Evolutionary conservation across 1,140 invertebrate genomes (phyloP).

Genomic region (Lepidotrigona ventralis): DNA sequence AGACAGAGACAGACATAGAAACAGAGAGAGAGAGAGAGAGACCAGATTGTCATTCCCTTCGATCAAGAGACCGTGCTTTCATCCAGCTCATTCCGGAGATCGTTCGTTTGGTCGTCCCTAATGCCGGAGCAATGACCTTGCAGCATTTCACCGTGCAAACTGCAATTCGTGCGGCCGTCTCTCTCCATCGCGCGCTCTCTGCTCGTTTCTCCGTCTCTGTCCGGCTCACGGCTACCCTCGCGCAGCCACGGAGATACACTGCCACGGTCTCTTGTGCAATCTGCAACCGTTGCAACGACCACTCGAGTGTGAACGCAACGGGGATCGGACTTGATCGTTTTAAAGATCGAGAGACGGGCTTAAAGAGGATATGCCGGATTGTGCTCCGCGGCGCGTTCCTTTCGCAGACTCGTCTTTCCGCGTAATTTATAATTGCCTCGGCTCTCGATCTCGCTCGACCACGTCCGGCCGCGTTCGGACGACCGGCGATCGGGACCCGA

Average conservation of each 20-base stretch:
- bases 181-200: neutral
- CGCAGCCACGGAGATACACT: conserved; percentile 50
- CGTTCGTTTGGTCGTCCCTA: conserved; percentile 62
- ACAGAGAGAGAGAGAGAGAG: neutral
- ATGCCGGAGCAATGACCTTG: conserved; percentile 68
- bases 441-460: neutral
- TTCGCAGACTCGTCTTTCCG: neutral
- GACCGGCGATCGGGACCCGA: no score
- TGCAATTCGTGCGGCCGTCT: conserved; percentile 59
- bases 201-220: neutral
- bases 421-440: neutral
- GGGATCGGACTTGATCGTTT: conserved; percentile 55
- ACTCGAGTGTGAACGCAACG: conserved; percentile 56
- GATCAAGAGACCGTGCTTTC: conserved; percentile 62
- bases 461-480: neutral
- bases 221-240: conserved; percentile 18
- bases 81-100: conserved; percentile 62
- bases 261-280: conserved; percentile 56
- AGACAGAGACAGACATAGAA: no score
- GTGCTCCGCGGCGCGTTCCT: neutral
- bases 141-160: conserved; percentile 63
- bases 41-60: conserved; percentile 50
- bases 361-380: conserved; percentile 63
- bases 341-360: conserved; percentile 57
- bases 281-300: conserved; percentile 56